Evolutionary conservation across 2,113 vertebrate species (phyloP), one percentile per base, ranked within the genome.

Genomic region (Corydoras maculifer): DNA sequence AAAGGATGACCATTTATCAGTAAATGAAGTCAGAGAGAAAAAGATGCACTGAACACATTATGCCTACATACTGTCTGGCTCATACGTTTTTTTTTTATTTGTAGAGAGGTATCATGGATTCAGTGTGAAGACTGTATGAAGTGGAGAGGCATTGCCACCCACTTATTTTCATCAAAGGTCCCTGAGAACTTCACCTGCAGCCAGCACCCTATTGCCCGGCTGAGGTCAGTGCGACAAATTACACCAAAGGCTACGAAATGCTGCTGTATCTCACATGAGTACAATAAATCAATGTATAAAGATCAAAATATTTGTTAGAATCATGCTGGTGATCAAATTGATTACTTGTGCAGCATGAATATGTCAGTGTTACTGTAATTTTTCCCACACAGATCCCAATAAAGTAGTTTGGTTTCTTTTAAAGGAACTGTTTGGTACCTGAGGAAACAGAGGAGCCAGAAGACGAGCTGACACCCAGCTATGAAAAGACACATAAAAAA

Each of bases 71-170:
- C 35, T 43, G 35, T 43, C 35, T 43, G 35, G 35, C 35, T 43
- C 63, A 55, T 25, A 64, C 18, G 18, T 25, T 25, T 35, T 58
- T 11, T 64, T 3, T 73, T 12, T 9, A 14, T 61, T 61, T 5
- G 11, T 62, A 89, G 87, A 68, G 79, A 82, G 71, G 80, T 89
- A 62, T 58, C 65, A 0, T 91, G 88, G 91, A 77, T 92, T 68
- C 91, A 91, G 70, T 90, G 90, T 86, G 91, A 92, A 62, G 89
- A 91, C 1, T 92, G 90, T 83, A 86, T 92, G 69, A 93, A 92
- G 70, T 92, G 90, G 90, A 86, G 90, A 70, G 90, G 86, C 5
- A 75, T 93, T 58, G 83, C 88, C 8, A 62, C 73, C 31, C 61
- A 69, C 9, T 74, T 84, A 73, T 90, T 89, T 61, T 75, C 65